phyloP scores from a whole-genome alignment of 2,113 vertebrate species.

The Forbesichthys agassizii region DNA sequence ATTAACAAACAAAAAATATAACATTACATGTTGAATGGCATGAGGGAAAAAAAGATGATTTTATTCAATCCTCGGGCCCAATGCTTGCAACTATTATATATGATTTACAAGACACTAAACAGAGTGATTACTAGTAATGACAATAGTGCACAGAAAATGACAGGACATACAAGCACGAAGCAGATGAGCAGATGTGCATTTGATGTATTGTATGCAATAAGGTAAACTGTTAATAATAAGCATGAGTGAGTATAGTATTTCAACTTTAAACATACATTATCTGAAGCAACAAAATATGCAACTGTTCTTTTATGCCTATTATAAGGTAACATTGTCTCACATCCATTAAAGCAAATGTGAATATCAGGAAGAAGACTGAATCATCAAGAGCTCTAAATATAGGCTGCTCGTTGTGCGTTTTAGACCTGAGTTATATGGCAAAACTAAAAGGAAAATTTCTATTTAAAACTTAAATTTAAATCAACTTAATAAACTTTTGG shows the following conservation, averaged over 20 bases:
- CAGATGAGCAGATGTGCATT: constrained; percentile 13
- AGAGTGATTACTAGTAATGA: constrained; percentile 30
- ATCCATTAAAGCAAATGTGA: neutral
- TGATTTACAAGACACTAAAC: constrained; percentile 23
- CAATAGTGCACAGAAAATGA: constrained; percentile 25
- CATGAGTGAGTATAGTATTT: too few relatives aligned
- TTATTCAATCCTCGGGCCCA: neutral
- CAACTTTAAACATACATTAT: neutral
- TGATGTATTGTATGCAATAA: too few relatives aligned
- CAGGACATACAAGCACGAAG: constrained; percentile 20
- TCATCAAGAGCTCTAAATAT: neutral
- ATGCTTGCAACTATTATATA: constrained; percentile 7
- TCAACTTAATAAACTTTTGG: neutral
- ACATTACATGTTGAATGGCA: neutral
- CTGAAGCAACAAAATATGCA: neutral
- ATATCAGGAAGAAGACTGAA: constrained; percentile 1
- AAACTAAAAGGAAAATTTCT: too few relatives aligned
- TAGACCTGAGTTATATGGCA: too few relatives aligned
- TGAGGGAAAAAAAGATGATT: neutral
- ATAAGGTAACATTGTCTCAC: too few relatives aligned
- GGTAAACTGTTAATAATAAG: too few relatives aligned
- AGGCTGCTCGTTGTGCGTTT: neutral
- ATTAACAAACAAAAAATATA: too few relatives aligned
- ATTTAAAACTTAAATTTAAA: too few relatives aligned
- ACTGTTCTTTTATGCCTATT: neutral